These are phyloP conservation scores for Capromys pilorides DNA, from an alignment of 2,797 vertebrate genomes.

Conservation along the genomic window DNA sequence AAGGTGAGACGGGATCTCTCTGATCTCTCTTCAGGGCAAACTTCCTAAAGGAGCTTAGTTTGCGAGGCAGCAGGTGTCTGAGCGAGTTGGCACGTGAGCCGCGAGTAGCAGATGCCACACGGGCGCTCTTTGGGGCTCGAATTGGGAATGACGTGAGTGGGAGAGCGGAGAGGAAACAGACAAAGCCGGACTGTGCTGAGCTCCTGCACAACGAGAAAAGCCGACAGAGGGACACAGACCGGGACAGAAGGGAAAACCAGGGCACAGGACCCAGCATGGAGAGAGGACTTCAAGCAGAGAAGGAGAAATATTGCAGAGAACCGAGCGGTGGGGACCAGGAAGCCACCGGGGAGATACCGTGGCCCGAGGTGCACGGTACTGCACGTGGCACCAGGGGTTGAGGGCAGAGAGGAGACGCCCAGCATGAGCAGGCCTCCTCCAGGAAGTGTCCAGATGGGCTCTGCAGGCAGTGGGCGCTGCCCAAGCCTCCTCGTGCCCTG, in stretches of 20 bases:
- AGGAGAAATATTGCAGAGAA: neutral
- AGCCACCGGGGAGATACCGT: neutral
- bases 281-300: neutral
- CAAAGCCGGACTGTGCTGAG: constrained; percentile 60
- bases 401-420: neutral
- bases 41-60: constrained; percentile 40
- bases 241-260: constrained; percentile 13
- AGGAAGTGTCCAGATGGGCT: neutral
- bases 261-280: neutral
- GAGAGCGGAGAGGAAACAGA: constrained; percentile 54
- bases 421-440: neutral
- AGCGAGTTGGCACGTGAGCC: neutral
- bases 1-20: constrained; percentile 40
- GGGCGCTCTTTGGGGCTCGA: constrained; percentile 29
- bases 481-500: neutral
- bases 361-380: neutral
- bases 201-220: constrained; percentile 43
- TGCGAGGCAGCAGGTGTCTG: constrained; percentile 48
- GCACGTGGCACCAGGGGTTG: neutral
- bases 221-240: neutral
- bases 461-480: neutral
- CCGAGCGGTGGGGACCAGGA: neutral
- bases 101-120: neutral
- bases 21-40: constrained; percentile 25
- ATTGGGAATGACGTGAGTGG: constrained; percentile 19